Conservation (phyloP, 2,888 invertebrate species). For the Neoitamus cyanurus region DNA sequence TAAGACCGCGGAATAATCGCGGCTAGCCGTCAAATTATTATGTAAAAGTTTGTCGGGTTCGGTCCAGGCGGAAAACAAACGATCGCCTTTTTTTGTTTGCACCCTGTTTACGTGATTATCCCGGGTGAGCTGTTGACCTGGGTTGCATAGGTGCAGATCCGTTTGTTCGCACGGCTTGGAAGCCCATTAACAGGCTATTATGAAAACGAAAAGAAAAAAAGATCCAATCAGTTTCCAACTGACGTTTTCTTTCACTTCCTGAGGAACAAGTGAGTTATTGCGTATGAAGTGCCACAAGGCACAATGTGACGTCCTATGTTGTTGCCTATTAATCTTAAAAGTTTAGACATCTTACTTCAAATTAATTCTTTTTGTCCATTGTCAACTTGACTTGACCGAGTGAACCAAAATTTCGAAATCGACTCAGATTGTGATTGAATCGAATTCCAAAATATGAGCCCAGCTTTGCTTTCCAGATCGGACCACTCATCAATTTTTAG, state of each 20-base stretch:
- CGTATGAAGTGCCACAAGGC: background rate
- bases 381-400: too few species aligned
- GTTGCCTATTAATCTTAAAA: too few species aligned
- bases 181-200: background rate
- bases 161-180: background rate
- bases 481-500: too few species aligned
- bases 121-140: background rate
- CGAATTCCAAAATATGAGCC: too few species aligned
- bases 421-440: too few species aligned
- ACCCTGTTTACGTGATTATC: background rate
- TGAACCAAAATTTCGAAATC: too few species aligned
- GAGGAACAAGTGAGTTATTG: background rate
- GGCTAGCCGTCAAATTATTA: background rate
- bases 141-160: background rate
- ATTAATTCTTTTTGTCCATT: too few species aligned
- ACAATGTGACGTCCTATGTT: background rate
- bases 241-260: background rate
- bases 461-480: too few species aligned
- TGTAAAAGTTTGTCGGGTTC: background rate
- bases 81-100: background rate
- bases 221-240: background rate
- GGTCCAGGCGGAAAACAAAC: background rate
- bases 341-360: too few species aligned
- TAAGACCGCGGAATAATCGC: constrained; percentile 6
- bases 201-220: background rate